These are phyloP conservation scores for Chionoecetes opilio DNA, from an alignment of 1,140 invertebrate genomes.

Conservation along the genomic window DNA sequence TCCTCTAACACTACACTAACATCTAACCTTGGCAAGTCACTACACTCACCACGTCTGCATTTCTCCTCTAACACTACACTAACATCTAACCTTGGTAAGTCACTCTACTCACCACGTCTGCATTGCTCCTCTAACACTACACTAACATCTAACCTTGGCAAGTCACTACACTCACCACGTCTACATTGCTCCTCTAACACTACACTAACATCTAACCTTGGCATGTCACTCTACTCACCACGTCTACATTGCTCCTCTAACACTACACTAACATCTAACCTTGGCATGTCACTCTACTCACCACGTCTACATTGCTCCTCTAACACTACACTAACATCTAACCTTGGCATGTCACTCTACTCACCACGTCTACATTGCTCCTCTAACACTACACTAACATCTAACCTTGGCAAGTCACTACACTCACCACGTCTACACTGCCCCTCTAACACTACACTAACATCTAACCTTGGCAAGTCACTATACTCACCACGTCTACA, in stretches of 20 bases:
- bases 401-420: no score
- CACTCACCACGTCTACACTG: background rate
- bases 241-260: no score
- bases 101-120: background rate
- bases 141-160: background rate
- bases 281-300: no score
- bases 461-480: no score
- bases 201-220: background rate
- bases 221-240: background rate
- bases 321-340: background rate
- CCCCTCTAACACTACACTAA: background rate
- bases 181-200: background rate
- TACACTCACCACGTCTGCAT: background rate
- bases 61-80: background rate
- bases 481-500: background rate
- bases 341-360: no score
- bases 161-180: background rate
- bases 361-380: background rate
- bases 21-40: no score
- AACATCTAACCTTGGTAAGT: no score
- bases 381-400: background rate
- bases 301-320: background rate
- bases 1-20: background rate
- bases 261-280: background rate
- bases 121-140: background rate